These are phyloP conservation scores for Wasmannia auropunctata DNA, from an alignment of 1,140 invertebrate species.

Conservation along the genomic window DNA sequence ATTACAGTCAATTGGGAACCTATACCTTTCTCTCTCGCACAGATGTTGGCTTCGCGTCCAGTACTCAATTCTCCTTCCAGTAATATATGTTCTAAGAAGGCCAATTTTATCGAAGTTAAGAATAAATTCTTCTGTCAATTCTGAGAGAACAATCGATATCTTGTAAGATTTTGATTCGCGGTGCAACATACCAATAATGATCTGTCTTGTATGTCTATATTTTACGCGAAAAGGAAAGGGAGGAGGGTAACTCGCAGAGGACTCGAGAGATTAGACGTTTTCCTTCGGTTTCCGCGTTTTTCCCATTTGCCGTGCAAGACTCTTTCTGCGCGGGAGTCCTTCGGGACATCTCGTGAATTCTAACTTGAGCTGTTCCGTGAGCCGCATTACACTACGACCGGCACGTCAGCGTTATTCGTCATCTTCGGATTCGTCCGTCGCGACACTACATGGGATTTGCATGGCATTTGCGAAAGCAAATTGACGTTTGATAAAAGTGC, in stretches of 20 bases:
- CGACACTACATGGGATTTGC: not conserved
- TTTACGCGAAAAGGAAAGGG: not conserved
- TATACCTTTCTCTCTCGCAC: too few species aligned
- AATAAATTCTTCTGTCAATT: not conserved
- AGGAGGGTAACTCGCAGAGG: not conserved
- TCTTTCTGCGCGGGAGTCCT: not conserved
- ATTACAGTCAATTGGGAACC: too few species aligned
- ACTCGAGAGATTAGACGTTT: constrained; percentile 51
- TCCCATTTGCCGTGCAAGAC: not conserved
- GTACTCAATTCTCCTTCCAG: too few species aligned
- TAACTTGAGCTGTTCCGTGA: constrained; percentile 32
- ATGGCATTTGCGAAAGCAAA: constrained; percentile 1
- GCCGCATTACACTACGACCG: constrained; percentile 17
- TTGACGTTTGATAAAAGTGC: constrained; percentile 49
- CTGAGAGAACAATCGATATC: not conserved
- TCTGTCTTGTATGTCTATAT: constrained; percentile 18
- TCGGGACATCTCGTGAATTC: constrained; percentile 35
- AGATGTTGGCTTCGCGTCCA: too few species aligned
- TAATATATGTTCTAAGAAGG: too few species aligned
- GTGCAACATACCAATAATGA: constrained; percentile 37
- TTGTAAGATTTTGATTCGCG: constrained; percentile 9
- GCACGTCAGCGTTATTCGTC: constrained; percentile 50
- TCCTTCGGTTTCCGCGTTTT: constrained; percentile 16
- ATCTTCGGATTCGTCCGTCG: constrained; percentile 21
- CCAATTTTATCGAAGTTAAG: not conserved